Evolutionary conservation across 2,888 invertebrate genomes (phyloP).

Genomic region (Cryptops parisi): DNA sequence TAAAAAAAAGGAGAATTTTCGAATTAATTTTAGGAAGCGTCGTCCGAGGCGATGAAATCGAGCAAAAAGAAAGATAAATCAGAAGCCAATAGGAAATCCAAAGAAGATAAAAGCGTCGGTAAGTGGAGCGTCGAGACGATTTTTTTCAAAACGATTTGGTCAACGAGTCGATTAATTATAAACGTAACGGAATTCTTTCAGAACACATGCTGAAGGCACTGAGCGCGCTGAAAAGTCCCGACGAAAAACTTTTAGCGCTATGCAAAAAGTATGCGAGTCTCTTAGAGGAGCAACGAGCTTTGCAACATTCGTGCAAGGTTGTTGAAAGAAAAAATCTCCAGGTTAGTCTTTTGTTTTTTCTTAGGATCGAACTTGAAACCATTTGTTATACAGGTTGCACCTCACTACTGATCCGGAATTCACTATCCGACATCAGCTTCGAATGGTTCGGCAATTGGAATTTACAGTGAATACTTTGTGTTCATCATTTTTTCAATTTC

Average conservation of each 20-base stretch:
- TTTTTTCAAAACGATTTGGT: background rate
- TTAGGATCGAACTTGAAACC: too few relatives aligned
- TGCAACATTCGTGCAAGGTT: slow-evolving; percentile 30
- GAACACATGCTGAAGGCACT: too few relatives aligned
- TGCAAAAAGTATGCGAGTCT: background rate
- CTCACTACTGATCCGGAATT: too few relatives aligned
- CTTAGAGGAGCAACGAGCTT: slow-evolving; percentile 38
- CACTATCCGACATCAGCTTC: too few relatives aligned
- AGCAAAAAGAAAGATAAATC: background rate
- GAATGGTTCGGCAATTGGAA: too few relatives aligned
- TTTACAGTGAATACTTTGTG: too few relatives aligned
- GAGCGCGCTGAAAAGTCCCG: too few relatives aligned
- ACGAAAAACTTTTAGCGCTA: background rate
- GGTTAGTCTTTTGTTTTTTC: slow-evolving; percentile 21
- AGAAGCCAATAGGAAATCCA: slow-evolving; percentile 5
- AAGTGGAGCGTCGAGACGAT: background rate
- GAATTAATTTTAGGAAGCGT: background rate
- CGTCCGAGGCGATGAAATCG: background rate
- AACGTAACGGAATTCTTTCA: too few relatives aligned
- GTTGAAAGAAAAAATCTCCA: slow-evolving; percentile 28
- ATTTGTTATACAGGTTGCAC: too few relatives aligned
- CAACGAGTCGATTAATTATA: background rate
- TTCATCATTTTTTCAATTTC: too few relatives aligned
- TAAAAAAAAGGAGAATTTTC: too few relatives aligned
- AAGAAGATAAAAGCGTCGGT: slow-evolving; percentile 12